Conservation (phyloP, 2,113 vertebrate genomes). For the Euleptes europaea region DNA sequence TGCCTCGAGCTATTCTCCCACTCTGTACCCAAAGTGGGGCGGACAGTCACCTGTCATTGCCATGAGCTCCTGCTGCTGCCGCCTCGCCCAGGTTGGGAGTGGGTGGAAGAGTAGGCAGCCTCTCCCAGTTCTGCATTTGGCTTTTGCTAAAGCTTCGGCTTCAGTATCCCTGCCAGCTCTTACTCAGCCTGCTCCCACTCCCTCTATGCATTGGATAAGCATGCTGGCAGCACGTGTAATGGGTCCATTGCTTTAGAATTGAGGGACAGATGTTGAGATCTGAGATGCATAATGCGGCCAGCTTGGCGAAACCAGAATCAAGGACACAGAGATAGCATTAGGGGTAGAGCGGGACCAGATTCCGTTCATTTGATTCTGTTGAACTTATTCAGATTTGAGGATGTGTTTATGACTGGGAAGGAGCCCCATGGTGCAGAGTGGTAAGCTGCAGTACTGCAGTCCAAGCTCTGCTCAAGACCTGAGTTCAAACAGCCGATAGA, state of each 20-base stretch:
- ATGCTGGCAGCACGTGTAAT: no score
- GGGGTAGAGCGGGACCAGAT: no score
- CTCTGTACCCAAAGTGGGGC: background rate
- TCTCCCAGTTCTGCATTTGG: background rate
- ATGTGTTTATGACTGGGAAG: no score
- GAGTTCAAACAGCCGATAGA: no score
- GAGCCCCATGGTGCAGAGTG: no score
- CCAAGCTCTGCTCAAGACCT: no score
- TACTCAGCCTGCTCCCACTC: background rate
- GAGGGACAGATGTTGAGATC: background rate
- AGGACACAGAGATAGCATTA: no score
- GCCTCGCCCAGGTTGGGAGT: background rate
- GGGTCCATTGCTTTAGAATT: background rate
- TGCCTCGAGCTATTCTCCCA: background rate
- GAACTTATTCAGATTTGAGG: no score
- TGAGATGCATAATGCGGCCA: fast-evolving
- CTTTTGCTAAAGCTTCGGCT: background rate
- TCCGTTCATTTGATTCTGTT: background rate
- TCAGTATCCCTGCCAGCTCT: background rate
- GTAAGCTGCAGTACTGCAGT: no score
- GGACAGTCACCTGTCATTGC: background rate
- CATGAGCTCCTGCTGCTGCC: background rate
- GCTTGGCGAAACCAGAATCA: background rate
- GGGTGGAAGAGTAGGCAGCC: background rate
- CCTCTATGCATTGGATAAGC: background rate